phyloP scores from a whole-genome alignment of 2,113 vertebrate species.

The Sphyrna mokarran region DNA sequence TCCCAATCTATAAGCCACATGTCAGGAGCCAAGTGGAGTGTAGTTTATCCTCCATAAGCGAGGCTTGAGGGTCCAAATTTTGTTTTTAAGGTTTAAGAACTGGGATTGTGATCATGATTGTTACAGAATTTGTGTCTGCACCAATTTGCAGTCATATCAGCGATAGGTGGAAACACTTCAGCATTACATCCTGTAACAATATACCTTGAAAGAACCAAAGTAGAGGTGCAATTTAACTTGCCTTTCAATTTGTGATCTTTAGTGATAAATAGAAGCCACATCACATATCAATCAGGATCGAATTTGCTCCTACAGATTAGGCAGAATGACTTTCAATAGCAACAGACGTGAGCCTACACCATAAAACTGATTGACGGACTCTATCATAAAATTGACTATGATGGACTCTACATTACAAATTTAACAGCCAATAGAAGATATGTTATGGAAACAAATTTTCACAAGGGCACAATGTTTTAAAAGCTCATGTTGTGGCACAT shows the following conservation, averaged over 20 bases:
- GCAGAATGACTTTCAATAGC: neutral
- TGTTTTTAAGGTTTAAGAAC: neutral
- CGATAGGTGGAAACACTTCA: too few relatives aligned
- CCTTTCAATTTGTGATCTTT: neutral
- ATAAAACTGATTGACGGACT: neutral
- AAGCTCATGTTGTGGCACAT: neutral
- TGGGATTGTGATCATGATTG: neutral
- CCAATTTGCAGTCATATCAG: too few relatives aligned
- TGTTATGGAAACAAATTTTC: neutral
- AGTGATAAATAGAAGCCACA: neutral
- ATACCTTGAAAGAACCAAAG: neutral
- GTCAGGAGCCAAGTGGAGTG: neutral
- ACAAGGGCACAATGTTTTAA: neutral
- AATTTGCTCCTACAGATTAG: neutral
- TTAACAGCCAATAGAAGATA: neutral
- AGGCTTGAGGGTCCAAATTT: neutral
- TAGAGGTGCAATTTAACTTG: neutral
- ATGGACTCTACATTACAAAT: neutral
- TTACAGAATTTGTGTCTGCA: too few relatives aligned
- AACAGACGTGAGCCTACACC: neutral
- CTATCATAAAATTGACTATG: neutral
- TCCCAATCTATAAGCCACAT: too few relatives aligned
- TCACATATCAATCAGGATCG: neutral
- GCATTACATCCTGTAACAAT: neutral
- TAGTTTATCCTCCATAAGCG: neutral